These are phyloP conservation scores for Calliphora vomitoria DNA, from an alignment of 2,888 invertebrate genomes.

Conservation along the genomic window DNA sequence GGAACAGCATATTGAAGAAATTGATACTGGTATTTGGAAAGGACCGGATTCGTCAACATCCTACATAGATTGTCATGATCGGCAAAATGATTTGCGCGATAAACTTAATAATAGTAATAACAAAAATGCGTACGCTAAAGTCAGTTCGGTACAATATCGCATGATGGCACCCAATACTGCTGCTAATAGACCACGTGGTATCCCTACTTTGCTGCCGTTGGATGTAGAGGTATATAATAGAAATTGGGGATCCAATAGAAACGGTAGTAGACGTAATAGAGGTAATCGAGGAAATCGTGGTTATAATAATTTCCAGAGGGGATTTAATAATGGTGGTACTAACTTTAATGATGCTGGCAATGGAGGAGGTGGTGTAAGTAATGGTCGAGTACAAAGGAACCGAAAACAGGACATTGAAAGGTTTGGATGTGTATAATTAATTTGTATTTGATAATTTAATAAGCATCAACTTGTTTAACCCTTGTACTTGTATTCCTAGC, in stretches of 20 bases:
- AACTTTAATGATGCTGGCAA: slow-evolving; percentile 23
- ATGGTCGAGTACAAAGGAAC: slow-evolving; percentile 73
- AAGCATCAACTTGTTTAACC: not conserved
- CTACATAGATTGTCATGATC: slow-evolving; percentile 57
- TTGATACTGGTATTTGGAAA: slow-evolving; percentile 69
- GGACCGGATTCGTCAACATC: slow-evolving; percentile 73
- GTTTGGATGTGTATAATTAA: slow-evolving; percentile 42
- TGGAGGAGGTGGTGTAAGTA: slow-evolving; percentile 33
- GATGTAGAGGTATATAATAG: slow-evolving; percentile 51
- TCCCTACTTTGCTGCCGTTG: slow-evolving; percentile 77
- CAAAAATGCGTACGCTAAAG: slow-evolving; percentile 7
- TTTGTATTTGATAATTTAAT: not conserved
- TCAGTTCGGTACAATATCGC: slow-evolving; percentile 72
- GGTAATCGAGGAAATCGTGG: slow-evolving; percentile 27
- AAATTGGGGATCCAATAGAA: slow-evolving; percentile 36
- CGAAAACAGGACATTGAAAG: slow-evolving; percentile 66
- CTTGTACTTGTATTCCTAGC: slow-evolving; percentile 64
- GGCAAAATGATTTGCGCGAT: slow-evolving; percentile 71
- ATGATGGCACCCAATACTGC: slow-evolving; percentile 76
- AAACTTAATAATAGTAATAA: slow-evolving; percentile 61
- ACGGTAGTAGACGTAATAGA: slow-evolving; percentile 48
- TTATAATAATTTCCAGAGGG: slow-evolving; percentile 19
- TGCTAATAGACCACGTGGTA: slow-evolving; percentile 76
- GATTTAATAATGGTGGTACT: not conserved
- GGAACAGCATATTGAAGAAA: not conserved